phyloP scores from a whole-genome alignment of 1,140 invertebrate species.

The Solenopsis invicta region DNA sequence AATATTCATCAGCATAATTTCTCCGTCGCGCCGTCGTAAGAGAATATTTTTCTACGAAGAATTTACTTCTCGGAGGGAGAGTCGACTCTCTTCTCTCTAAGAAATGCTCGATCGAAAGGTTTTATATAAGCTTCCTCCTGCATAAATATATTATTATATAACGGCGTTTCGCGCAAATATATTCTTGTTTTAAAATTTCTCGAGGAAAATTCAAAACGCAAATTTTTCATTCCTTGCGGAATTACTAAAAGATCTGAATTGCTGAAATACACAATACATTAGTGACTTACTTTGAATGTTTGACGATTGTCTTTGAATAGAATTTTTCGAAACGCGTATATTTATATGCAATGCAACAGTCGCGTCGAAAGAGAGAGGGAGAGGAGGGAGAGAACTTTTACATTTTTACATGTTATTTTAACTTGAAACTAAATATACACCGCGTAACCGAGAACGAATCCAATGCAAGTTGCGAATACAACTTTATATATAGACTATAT shows the following conservation, averaged over 20 bases:
- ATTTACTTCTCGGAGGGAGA: neutral
- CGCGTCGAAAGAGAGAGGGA: neutral
- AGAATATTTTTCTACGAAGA: conserved; percentile 35
- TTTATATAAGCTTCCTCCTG: conserved; percentile 3
- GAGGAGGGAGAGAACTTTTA: neutral
- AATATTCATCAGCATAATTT: conserved; percentile 64
- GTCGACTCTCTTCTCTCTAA: neutral
- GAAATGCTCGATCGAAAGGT: conserved; percentile 7
- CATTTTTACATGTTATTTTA: neutral
- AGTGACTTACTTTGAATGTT: neutral
- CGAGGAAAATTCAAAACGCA: neutral
- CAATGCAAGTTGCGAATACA: neutral
- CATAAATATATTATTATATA: conserved; percentile 42
- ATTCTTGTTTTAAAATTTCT: conserved; percentile 21
- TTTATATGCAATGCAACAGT: neutral
- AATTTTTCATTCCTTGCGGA: neutral
- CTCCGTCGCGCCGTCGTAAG: neutral
- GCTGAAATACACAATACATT: neutral
- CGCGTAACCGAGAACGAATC: neutral
- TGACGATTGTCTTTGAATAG: neutral
- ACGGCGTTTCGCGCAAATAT: neutral
- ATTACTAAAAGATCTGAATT: neutral
- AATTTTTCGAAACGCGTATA: neutral
- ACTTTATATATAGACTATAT: neutral
- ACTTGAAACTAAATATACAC: neutral